A percentile compares a stretch with the other conserved stretches of the same genome.
These are phyloP conservation scores for Poeciliopsis turrubarensis DNA, from an alignment of 2,113 vertebrate genomes.

Conservation along the genomic window DNA sequence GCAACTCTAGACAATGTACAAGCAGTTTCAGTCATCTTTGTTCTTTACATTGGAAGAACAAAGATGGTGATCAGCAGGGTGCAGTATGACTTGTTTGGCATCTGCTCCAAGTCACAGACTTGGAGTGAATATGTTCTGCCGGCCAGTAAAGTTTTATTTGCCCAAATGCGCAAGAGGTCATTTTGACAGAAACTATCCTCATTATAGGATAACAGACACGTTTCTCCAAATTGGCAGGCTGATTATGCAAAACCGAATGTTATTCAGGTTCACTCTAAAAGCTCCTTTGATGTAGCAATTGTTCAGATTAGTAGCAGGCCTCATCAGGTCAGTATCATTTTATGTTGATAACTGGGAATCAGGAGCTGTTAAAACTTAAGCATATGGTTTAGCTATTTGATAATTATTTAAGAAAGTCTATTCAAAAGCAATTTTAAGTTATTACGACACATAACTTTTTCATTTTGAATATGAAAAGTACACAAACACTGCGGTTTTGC, in stretches of 20 bases:
- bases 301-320: slow-evolving; percentile 34
- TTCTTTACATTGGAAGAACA: slow-evolving; percentile 15
- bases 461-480: no score
- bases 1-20: slow-evolving; percentile 19
- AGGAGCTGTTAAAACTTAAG: background rate
- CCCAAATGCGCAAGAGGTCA: slow-evolving; percentile 31
- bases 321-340: slow-evolving; percentile 8
- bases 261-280: slow-evolving; percentile 61
- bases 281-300: slow-evolving; percentile 36
- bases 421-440: no score
- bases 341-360: slow-evolving; percentile 13
- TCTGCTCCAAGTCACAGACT: slow-evolving; percentile 22
- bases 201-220: slow-evolving; percentile 61
- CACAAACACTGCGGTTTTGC: no score
- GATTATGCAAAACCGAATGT: slow-evolving; percentile 67
- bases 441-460: no score
- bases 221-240: slow-evolving; percentile 57
- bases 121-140: slow-evolving; percentile 45
- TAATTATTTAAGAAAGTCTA: no score
- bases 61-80: background rate
- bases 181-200: slow-evolving; percentile 43
- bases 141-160: slow-evolving; percentile 33
- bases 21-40: slow-evolving; percentile 17
- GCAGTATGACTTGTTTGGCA: slow-evolving; percentile 39
- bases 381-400: background rate